Evolutionary conservation across 1,140 invertebrate species (phyloP), one percentile per base, ranked within the genome.

Genomic region (Anastatus disparis): DNA sequence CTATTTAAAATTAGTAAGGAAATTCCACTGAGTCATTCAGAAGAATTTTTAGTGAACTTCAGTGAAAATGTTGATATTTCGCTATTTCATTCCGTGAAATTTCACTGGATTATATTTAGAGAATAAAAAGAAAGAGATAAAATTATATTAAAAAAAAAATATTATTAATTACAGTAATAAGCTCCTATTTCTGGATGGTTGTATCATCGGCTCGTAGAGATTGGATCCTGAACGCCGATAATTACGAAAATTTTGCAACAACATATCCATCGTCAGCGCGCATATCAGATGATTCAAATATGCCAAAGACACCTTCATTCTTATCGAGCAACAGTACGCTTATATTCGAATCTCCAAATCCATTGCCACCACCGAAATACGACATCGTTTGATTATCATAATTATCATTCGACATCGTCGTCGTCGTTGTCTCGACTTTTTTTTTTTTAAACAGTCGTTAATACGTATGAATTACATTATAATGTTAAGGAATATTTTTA

Each of bases 221-320:
- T 42, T 82, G 78, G 78, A 12, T 53, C 12, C 8, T 40, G 4
- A 29, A 35, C 15, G 9, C 12, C 6, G 22, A 61, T 22, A 12
- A 58, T 29, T 17, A 15, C 1, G 29, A 48, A 1, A 9, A 35
- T 22, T n/a, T 7, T 9, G 27, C 2, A 13, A n/a, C 7, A 1
- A 13, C 1, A 9, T 42, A 2, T 12, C 7, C 62, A 17, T 4
- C 38, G 10, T n/a, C 46, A 20, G 42, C 44, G n/a, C 56, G 31
- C 12, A 17, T 27, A 15, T 56, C 40, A 35, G 24, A 38, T 13
- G 76, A 78, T 48, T 72, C 65, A 10, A 79, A 78, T 64, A 48
- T 75, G 35, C 76, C 74, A 24, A 86, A 86, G 59, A 80, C 81
- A n/a, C 82, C 82, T 12, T 85, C 84, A 4, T 85, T 79, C 8